Percentiles rank a stretch among this genome's conserved stretches.
phyloP scores from a whole-genome alignment of 2,113 vertebrate genomes.

The Caranx ignobilis region DNA sequence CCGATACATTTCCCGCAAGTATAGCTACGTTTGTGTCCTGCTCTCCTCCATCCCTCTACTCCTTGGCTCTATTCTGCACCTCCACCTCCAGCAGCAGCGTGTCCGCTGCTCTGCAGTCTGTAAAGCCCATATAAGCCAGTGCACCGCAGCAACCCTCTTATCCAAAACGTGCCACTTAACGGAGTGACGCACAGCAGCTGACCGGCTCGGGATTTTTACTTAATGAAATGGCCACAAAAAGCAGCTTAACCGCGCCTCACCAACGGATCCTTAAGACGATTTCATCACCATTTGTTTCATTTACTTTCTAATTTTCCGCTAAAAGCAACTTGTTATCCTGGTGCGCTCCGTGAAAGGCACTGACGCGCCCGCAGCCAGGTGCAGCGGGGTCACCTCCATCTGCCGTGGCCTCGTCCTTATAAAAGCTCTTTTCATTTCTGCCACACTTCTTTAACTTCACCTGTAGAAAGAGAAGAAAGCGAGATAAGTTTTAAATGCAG shows the following conservation, averaged over 20 bases:
- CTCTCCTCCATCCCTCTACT: neutral
- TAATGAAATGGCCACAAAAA: slow-evolving; percentile 88
- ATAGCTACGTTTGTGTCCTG: neutral
- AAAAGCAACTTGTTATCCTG: slow-evolving; percentile 81
- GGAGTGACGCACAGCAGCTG: slow-evolving; percentile 59
- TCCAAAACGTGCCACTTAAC: slow-evolving; percentile 59
- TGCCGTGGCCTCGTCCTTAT: slow-evolving; percentile 1
- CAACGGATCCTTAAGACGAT: slow-evolving; percentile 75
- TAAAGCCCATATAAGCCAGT: neutral
- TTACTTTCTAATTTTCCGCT: slow-evolving; percentile 79
- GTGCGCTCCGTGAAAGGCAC: slow-evolving; percentile 49
- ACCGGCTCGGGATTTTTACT: slow-evolving; percentile 64
- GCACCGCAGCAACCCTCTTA: slow-evolving; percentile 73
- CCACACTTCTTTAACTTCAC: neutral
- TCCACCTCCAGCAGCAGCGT: neutral
- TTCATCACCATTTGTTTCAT: slow-evolving; percentile 84
- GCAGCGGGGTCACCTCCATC: slow-evolving; percentile 43
- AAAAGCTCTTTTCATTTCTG: slow-evolving; percentile 6
- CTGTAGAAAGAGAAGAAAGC: neutral
- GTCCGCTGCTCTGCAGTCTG: neutral
- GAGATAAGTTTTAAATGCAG: neutral
- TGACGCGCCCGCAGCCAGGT: slow-evolving; percentile 40
- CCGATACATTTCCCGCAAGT: neutral
- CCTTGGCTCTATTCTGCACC: neutral
- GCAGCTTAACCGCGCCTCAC: slow-evolving; percentile 78